Base-by-base conservation (phyloP, 2,888 invertebrate genomes). In the Limnephilus auricula region DNA sequence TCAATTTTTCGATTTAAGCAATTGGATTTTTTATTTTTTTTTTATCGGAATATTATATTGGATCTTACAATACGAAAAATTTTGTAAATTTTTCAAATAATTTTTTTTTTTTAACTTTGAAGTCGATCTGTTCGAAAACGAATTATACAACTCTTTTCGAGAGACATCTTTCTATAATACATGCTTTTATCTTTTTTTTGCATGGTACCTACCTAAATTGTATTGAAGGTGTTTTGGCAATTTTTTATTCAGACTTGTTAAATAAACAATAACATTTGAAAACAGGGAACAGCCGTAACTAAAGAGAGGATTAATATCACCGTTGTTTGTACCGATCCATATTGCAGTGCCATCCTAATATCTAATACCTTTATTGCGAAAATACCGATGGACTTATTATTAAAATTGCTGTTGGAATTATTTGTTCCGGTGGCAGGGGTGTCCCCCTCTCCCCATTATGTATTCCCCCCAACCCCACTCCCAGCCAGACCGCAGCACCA, bases 381-480 rank as follows among this genome's bases (percentile, higher is more conserved):
- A 96, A 96, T 96, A 95, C 96, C 96, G 94, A 92, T 94, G 95
- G 95, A 95, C 95, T 96, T 96, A 96, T 96, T 96, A 96, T 65
- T 65, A 65, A 96, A 96, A 96, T 96, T 96, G 95, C 96, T 96
- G 90, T 65, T 92, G 92, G 92, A 92, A 93, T 93, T 93, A 92
- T 92, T 93, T 90, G 87, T 91, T 90, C 90, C 90, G 78, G 80
- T 78, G 90, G 85, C 79, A 65, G 85, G 82, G 86, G 45, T 80
- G 37, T 90, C 90, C 89, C 90, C 65, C 79, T 89, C 88, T 34
- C 87, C 90, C 45, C 40, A 85, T 80, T 90, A 82, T 90, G 45
- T 79, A 90, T 90, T 32, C 89, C 78, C 84, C 90, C 86, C 89
- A 37, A 45, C 83, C n/a, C 91, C 90, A 65, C 89, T 79, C 78